A percentile compares a stretch with the other conserved stretches of the same genome.
phyloP scores from a whole-genome alignment of 2,113 vertebrate genomes.

The Gnathochromis pfefferi region DNA sequence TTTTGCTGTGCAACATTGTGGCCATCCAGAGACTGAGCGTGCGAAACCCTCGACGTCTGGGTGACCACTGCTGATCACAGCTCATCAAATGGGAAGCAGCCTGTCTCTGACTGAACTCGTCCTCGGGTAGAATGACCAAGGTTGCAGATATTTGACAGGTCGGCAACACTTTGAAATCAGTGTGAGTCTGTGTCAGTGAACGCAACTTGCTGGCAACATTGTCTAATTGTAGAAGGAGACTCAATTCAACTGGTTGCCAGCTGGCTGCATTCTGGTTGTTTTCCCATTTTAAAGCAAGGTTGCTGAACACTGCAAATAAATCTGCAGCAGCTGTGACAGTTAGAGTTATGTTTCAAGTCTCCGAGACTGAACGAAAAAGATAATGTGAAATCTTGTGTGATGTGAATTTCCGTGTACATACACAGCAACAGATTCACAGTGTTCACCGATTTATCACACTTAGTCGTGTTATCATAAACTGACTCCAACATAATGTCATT shows the following conservation, averaged over 20 bases:
- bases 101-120: background rate
- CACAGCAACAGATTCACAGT: background rate
- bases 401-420: background rate
- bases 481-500: background rate
- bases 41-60: background rate
- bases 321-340: background rate
- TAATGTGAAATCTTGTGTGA: background rate
- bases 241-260: background rate
- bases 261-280: background rate
- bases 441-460: background rate
- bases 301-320: background rate
- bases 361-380: accelerated
- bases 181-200: background rate
- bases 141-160: background rate
- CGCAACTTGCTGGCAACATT: background rate
- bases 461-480: background rate
- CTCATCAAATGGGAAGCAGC: background rate
- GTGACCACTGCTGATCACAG: background rate
- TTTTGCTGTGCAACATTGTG: background rate
- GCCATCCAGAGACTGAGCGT: background rate
- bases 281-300: background rate
- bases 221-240: background rate
- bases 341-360: background rate
- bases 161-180: background rate
- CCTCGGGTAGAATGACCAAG: background rate